A percentile compares a stretch with the other conserved stretches of the same genome.
phyloP scores from a whole-genome alignment of 2,797 vertebrate species.

The Chelonia mydas region DNA sequence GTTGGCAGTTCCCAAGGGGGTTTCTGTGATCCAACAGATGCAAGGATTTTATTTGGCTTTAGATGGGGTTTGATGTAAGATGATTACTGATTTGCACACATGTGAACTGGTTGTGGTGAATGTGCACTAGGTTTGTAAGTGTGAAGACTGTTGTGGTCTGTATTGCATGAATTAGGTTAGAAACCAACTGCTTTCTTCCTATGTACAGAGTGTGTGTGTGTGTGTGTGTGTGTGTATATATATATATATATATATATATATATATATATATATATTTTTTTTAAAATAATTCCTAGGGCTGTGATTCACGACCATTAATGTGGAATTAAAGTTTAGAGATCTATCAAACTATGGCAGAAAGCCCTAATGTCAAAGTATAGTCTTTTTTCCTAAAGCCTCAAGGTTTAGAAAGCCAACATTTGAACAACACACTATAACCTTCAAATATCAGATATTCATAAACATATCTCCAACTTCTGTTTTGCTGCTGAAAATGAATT shows the following conservation, averaged over 20 bases:
- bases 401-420: background rate
- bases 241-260: too few relatives aligned
- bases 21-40: background rate
- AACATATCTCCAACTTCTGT: background rate
- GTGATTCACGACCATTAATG: background rate
- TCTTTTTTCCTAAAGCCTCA: background rate
- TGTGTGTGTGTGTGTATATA: too few relatives aligned
- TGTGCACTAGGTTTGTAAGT: background rate
- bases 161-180: background rate
- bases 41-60: background rate
- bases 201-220: background rate
- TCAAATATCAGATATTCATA: background rate
- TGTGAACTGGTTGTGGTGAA: background rate
- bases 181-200: background rate
- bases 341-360: too few relatives aligned
- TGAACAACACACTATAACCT: background rate
- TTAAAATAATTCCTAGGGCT: background rate
- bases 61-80: background rate
- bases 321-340: too few relatives aligned
- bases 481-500: background rate
- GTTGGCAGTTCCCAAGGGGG: too few relatives aligned
- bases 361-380: too few relatives aligned
- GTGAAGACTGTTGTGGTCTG: background rate
- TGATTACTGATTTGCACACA: background rate
- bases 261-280: too few relatives aligned